A percentile compares a stretch with the other conserved stretches of the same genome.
Conservation (phyloP, 2,888 invertebrate genomes). For the Thera britannica region DNA sequence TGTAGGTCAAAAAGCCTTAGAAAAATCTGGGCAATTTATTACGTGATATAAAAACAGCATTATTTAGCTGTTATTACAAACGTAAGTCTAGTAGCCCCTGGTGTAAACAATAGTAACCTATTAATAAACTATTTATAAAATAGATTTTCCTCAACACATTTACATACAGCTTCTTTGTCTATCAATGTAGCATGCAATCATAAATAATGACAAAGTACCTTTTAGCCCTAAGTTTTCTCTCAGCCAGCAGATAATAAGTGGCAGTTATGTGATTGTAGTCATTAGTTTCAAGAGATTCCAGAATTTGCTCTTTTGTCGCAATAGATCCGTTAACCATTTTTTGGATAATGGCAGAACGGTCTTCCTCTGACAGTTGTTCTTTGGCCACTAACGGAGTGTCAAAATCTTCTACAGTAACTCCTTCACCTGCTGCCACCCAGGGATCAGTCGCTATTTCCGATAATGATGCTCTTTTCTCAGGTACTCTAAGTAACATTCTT, state of each 20-base stretch:
- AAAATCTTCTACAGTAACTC: conserved; percentile 82
- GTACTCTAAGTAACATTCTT: conserved; percentile 97
- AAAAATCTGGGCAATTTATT: too few relatives aligned
- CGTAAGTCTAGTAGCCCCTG: too few relatives aligned
- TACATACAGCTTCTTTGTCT: conserved; percentile 8
- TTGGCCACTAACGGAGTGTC: conserved; percentile 93
- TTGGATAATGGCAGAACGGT: conserved; percentile 95
- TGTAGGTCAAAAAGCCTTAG: too few relatives aligned
- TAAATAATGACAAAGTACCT: conserved; percentile 69
- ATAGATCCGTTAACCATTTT: conserved; percentile 98
- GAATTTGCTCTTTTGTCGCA: conserved; percentile 96
- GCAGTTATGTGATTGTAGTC: conserved; percentile 99
- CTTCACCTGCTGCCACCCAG: conserved; percentile 89
- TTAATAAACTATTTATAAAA: conserved; percentile 5
- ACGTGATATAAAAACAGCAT: background rate
- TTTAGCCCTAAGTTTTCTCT: conserved; percentile 93
- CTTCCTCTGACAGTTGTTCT: conserved; percentile 95
- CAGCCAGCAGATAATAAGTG: conserved; percentile 98
- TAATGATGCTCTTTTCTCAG: conserved; percentile 94
- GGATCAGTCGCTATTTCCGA: conserved; percentile 94
- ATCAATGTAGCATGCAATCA: conserved; percentile 9
- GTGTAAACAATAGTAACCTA: conserved; percentile 1
- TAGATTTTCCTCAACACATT: conserved; percentile 18
- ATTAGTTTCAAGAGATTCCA: conserved; percentile 96
- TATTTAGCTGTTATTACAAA: background rate